These are phyloP conservation scores for Sanderia malayensis DNA, from an alignment of 30 jellyfish, hydroid and myxozoan species.

Conservation along the genomic window DNA sequence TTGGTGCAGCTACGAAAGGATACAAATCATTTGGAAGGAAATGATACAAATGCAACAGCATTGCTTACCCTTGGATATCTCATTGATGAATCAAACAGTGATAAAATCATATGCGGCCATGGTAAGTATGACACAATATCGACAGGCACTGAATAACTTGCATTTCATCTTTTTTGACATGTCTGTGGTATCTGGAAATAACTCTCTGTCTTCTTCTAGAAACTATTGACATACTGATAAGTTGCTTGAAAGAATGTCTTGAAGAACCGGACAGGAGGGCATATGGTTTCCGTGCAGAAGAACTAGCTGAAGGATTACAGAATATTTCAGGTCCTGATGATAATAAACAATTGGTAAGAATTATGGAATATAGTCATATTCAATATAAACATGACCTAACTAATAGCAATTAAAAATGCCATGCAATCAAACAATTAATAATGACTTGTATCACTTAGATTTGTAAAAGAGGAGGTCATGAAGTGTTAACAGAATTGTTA, in stretches of 20 bases:
- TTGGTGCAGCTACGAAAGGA: neutral
- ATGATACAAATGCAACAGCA: slow-evolving; percentile 17
- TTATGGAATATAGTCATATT: no score
- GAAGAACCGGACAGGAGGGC: neutral
- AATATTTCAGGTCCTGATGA: slow-evolving; percentile 22
- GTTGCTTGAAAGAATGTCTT: neutral
- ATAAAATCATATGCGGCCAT: slow-evolving; percentile 12
- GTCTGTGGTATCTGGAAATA: no score
- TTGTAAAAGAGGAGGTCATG: slow-evolving; percentile 22
- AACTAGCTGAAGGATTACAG: slow-evolving; percentile 11
- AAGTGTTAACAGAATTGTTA: neutral
- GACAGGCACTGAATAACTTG: no score
- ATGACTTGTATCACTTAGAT: no score
- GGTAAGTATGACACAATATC: slow-evolving; percentile 10
- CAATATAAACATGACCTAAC: no score
- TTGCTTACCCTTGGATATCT: slow-evolving; percentile 26
- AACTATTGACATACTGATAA: slow-evolving; percentile 4
- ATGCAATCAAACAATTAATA: no score
- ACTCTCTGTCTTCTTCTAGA: slow-evolving; percentile 7
- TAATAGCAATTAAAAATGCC: no score
- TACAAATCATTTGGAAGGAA: slow-evolving; percentile 1
- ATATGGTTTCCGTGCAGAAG: slow-evolving; percentile 31
- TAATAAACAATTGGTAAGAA: slow-evolving; percentile 18
- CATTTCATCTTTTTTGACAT: no score
- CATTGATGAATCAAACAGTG: slow-evolving; percentile 23